Evolutionary conservation across 1,140 invertebrate species (phyloP), one percentile per base, ranked within the genome.

Genomic region (Trichoplusia ni): DNA sequence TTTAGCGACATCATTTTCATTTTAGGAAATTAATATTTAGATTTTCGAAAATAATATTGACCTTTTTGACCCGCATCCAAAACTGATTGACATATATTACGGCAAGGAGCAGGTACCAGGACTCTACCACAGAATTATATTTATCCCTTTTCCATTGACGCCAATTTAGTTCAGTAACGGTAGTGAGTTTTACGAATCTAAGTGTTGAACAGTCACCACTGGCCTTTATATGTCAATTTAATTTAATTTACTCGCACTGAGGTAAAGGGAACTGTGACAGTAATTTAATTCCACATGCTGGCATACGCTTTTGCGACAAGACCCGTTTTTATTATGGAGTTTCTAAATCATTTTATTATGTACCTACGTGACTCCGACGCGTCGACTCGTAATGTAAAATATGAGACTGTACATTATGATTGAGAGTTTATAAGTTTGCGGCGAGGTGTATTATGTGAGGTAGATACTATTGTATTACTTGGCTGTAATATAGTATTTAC

Each of bases 211-310:
- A 6, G 4, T 16, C 38, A 19, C 38, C 6, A n/a, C 19, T 16
- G 8, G 46, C 49, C 16, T 53, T 21, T 53, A 53, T 35, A 53
- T 53, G 29, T n/a, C 38, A 44, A 44, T 58, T 58, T 42, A 58
- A 58, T 58, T 42, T 58, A 58, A 58, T 58, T 42, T 16, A 8
- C 23, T 40, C 6, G 2, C 5, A 23, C 19, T 1, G 13, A 35
- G 56, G 40, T 59, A 46, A 46, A 59, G 33, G 56, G 38, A 27
- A 11, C 21, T 59, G 51, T 25, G 51, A 46, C 56, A 59, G 56
- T 59, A 59, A 59, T 59, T 59, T 46, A 46, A 59, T 59, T 59
- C 42, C 29, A 13, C 16, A 23, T 40, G 40, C 40, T 23, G 14
- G 13, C 14, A 58, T 42, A 11, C 13, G 14, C 14, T 11, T 3